Percentiles rank a stretch among this genome's conserved stretches.
Evolutionary conservation across 2,113 vertebrate genomes (phyloP).

Genomic region (Trichechus manatus): DNA sequence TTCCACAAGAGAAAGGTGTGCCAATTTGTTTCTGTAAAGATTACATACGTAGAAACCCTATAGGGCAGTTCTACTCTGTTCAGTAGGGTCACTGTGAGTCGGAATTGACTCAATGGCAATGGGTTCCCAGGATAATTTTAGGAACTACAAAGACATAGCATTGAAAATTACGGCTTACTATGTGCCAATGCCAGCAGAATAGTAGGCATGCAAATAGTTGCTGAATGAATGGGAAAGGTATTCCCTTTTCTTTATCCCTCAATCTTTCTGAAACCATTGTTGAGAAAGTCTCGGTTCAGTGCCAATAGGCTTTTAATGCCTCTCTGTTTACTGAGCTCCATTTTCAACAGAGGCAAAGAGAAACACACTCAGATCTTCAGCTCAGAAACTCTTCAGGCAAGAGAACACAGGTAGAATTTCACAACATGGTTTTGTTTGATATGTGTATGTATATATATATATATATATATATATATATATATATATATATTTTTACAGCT

Average conservation of each 20-base stretch:
- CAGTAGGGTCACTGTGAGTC: too few species aligned
- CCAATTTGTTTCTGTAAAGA: too few species aligned
- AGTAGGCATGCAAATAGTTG: accelerated
- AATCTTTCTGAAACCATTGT: background rate
- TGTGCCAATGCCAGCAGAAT: accelerated
- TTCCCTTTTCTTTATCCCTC: too few species aligned
- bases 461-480: too few species aligned
- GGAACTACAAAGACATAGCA: too few species aligned
- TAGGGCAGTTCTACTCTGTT: too few species aligned
- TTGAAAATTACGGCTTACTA: accelerated
- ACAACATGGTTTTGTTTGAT: background rate
- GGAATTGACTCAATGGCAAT: too few species aligned
- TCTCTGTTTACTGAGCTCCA: background rate
- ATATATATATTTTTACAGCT: background rate
- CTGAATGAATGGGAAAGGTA: accelerated
- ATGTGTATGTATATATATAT: too few species aligned
- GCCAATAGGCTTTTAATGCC: background rate
- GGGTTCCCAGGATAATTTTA: too few species aligned
- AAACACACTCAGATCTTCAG: background rate
- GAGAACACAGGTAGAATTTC: background rate
- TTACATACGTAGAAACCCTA: too few species aligned
- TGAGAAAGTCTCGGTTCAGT: background rate
- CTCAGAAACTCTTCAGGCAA: background rate
- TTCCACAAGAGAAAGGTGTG: too few species aligned
- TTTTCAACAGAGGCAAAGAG: background rate